Conservation (phyloP, 2,797 vertebrate genomes). For the Euthynnus affinis region DNA sequence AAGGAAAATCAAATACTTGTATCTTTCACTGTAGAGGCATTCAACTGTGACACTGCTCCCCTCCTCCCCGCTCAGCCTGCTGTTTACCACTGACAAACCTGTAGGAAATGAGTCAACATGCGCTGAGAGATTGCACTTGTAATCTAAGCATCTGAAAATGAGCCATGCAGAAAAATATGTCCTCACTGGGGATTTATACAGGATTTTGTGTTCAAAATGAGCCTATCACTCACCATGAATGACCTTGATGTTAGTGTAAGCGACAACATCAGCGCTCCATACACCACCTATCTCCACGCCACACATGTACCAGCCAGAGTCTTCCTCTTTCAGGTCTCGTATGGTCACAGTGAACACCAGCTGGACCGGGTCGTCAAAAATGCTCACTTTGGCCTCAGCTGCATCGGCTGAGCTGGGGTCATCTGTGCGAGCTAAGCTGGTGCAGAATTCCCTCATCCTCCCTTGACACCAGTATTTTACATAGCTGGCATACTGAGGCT, state of each 20-base stretch:
- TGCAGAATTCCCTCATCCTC: conserved; percentile 75
- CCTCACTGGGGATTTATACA: not conserved
- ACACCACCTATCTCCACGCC: conserved; percentile 78
- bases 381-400: conserved; percentile 55
- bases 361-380: conserved; percentile 79
- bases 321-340: conserved; percentile 66
- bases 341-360: conserved; percentile 82
- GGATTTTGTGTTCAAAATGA: not conserved
- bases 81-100: conserved; percentile 78
- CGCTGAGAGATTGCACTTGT: not conserved
- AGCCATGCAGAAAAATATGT: not conserved
- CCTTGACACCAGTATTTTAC: conserved; percentile 87
- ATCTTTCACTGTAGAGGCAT: conserved; percentile 75
- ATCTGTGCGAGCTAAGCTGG: conserved; percentile 77
- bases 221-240: conserved; percentile 77
- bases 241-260: conserved; percentile 76
- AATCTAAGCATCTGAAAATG: conserved; percentile 12
- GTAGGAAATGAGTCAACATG: conserved; percentile 23
- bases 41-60: conserved; percentile 69
- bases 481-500: conserved; percentile 76
- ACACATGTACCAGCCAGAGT: conserved; percentile 86
- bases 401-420: not conserved
- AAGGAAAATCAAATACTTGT: conserved; percentile 68
- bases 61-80: conserved; percentile 72
- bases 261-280: conserved; percentile 72